These are phyloP conservation scores for Otus sunia DNA, from an alignment of 2,113 vertebrate genomes.

Conservation along the genomic window DNA sequence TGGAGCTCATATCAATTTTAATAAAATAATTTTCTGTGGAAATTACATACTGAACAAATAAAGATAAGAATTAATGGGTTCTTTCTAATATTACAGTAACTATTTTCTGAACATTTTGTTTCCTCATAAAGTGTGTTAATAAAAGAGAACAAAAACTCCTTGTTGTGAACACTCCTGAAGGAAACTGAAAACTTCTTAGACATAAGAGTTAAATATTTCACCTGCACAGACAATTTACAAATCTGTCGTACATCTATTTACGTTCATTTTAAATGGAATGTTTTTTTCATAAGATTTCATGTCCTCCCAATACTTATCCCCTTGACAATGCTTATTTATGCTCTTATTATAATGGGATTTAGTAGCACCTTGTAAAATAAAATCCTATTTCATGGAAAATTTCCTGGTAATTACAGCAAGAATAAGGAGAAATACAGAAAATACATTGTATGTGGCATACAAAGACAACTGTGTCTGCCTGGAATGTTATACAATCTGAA, in stretches of 20 bases:
- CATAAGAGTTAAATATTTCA: not conserved
- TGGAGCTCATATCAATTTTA: not conserved
- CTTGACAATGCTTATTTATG: not conserved
- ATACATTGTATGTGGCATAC: not conserved
- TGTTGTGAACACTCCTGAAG: not conserved
- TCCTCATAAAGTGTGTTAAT: not conserved
- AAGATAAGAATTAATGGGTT: not conserved
- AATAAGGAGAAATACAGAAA: not conserved
- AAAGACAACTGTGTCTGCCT: not conserved
- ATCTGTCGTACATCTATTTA: not conserved
- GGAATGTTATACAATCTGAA: not conserved
- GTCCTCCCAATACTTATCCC: not conserved
- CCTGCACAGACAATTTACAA: not conserved
- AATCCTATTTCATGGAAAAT: slow-evolving; percentile 45
- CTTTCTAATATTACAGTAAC: not conserved
- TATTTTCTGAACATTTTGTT: not conserved
- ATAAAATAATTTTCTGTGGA: not conserved
- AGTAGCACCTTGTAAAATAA: not conserved
- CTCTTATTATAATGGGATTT: not conserved
- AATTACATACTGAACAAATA: not conserved
- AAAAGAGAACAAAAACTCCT: not conserved
- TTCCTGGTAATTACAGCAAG: not conserved
- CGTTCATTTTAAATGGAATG: not conserved
- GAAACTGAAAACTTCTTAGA: not conserved
- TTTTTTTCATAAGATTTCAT: not conserved